Evolutionary conservation across 92 coral and sea anemone genomes (phyloP).

Genomic region (Zoanthus gigantus): DNA sequence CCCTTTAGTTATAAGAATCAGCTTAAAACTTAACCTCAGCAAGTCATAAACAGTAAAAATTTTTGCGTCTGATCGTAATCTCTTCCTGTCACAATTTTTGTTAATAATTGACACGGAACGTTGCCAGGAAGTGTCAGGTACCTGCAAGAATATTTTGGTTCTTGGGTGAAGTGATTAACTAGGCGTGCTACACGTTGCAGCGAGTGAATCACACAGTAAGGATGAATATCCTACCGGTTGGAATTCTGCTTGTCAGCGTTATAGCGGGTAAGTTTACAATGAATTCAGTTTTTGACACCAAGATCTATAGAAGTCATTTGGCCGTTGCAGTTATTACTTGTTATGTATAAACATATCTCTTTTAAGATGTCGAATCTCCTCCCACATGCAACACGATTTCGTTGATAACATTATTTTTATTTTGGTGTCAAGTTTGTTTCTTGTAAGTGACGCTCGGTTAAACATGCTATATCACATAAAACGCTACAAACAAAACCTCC

Average conservation of each 20-base stretch:
- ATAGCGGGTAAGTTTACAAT: constrained; percentile 27
- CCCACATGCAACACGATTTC: neutral
- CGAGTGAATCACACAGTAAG: neutral
- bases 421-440: constrained; percentile 16
- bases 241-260: constrained; percentile 8
- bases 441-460: constrained; percentile 5
- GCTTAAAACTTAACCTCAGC: neutral
- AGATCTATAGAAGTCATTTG: neutral
- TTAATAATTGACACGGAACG: constrained; percentile 15
- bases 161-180: neutral
- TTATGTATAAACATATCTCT: constrained; percentile 1
- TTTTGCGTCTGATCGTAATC: constrained; percentile 34
- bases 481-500: neutral
- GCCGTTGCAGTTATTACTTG: neutral
- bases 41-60: constrained; percentile 33
- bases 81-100: neutral
- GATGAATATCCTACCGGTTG: constrained; percentile 4
- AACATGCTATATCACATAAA: neutral
- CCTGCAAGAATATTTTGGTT: constrained; percentile 4
- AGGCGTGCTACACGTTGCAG: neutral
- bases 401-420: neutral
- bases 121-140: constrained; percentile 5
- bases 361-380: neutral
- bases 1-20: neutral
- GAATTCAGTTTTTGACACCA: neutral